Percentiles rank a stretch among this genome's conserved stretches.
phyloP scores from a whole-genome alignment of 2,888 invertebrate species.

The Dolichopus griseipennis region DNA sequence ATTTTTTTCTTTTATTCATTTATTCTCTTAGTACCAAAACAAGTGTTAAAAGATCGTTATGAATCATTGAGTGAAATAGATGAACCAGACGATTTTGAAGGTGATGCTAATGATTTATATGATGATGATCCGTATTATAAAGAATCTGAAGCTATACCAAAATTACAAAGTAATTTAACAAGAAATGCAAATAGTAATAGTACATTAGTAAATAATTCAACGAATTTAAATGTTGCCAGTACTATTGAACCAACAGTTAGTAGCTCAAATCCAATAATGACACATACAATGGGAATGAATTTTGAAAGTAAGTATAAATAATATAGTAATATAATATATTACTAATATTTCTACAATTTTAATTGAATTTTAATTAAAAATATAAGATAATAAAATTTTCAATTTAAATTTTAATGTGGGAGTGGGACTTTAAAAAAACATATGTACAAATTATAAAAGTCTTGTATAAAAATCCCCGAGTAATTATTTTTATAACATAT shows the following conservation, averaged over 20 bases:
- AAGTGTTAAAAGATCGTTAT: conserved; percentile 73
- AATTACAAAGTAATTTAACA: conserved; percentile 40
- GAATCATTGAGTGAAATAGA: conserved; percentile 71
- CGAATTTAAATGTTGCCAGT: background rate
- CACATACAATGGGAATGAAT: conserved; percentile 37
- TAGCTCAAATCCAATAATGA: conserved; percentile 39
- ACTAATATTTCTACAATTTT: too few species aligned
- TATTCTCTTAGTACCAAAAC: conserved; percentile 58
- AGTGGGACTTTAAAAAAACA: too few species aligned
- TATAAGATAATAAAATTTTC: too few species aligned
- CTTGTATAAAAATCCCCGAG: too few species aligned
- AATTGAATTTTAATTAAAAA: too few species aligned
- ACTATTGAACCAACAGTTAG: conserved; percentile 9
- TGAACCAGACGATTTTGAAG: conserved; percentile 53
- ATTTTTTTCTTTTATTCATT: background rate
- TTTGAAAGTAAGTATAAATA: conserved; percentile 35
- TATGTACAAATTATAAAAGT: too few species aligned
- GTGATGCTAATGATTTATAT: conserved; percentile 47
- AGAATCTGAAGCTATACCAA: conserved; percentile 50
- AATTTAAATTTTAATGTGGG: too few species aligned
- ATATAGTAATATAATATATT: too few species aligned
- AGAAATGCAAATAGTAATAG: conserved; percentile 24
- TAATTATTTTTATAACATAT: too few species aligned
- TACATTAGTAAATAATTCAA: conserved; percentile 16
- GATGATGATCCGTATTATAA: conserved; percentile 50